Evolutionary conservation across 1,140 invertebrate genomes (phyloP), one percentile per base, ranked within the genome.

Genomic region (Globodera ellingtonae): DNA sequence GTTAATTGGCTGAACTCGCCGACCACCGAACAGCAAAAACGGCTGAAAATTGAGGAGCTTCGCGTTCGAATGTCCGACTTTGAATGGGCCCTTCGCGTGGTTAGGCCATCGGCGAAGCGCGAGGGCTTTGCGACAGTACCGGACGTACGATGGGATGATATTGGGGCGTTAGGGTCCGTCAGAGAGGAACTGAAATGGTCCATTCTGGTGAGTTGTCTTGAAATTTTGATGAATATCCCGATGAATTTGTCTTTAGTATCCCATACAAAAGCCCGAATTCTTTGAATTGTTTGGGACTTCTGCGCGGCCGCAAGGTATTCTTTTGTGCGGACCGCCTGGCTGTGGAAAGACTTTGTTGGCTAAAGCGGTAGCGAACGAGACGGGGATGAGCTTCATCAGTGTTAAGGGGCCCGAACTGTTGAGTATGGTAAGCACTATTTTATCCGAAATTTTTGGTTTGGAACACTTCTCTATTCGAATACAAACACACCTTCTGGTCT

Each of bases 121-220:
- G 97, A 99, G 92, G 97, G 97, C 71, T 98, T 99, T 91, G 94
- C 95, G 6, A 97, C 96, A 8, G 95, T 99, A 24, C 97, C 97
- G 13, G 95, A 98, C 91, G 94, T 95, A 0, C 96, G 94, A 0
- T 99, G 97, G 97, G 93, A 95, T 81, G 95, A 99, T 91, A 93
- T 99, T 85, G 98, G 98, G 2, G 97, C 96, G 1, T 89, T 99
- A 10, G 92, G 92, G 52, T 92, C 95, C 88, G 94, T 99, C 62
- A 91, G 96, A 75, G 93, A 95, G 84, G 94, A 98, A 89, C 91
- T 99, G 24, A 93, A 96, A 90, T 91, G 95, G 88, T 93, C 94
- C 66, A 96, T 99, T 80, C 90, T 98, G 90, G 94, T 94, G 89
- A 91, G 82, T 13, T 7, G 15, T 78, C 21, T 50, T 21, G 52